phyloP scores from a whole-genome alignment of 2,797 vertebrate species.

The Petrocephalus sullivani region DNA sequence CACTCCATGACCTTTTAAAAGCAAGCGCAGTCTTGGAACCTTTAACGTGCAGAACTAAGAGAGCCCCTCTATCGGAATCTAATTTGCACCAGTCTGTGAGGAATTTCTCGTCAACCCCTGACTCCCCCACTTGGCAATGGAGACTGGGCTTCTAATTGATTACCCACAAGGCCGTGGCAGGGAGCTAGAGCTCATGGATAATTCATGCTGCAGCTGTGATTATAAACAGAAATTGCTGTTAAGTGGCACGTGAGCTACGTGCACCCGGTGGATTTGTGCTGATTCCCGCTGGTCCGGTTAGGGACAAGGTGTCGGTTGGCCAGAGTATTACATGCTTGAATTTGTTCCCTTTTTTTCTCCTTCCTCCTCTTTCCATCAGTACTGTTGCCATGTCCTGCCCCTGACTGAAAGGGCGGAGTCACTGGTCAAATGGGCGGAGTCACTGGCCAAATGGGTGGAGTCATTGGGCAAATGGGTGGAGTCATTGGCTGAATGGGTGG shows the following conservation, averaged over 20 bases:
- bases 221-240: conserved; percentile 42
- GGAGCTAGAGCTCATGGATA: conserved; percentile 51
- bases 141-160: conserved; percentile 45
- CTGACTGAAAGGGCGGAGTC: no score
- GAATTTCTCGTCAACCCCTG: conserved; percentile 28
- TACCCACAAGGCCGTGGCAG: conserved; percentile 43
- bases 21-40: neutral
- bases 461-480: no score
- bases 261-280: conserved; percentile 27
- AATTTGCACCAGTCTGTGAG: conserved; percentile 28
- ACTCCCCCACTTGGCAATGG: conserved; percentile 34
- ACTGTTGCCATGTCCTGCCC: neutral
- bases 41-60: neutral
- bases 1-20: neutral
- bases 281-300: neutral
- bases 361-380: neutral
- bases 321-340: neutral
- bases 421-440: no score
- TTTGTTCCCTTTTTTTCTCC: neutral
- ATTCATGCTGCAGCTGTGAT: conserved; percentile 47
- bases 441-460: no score
- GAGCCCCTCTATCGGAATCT: conserved; percentile 28
- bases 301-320: neutral
- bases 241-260: conserved; percentile 47
- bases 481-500: no score